Evolutionary conservation across 2,113 vertebrate species (phyloP).

Genomic region (Daubentonia madagascariensis): DNA sequence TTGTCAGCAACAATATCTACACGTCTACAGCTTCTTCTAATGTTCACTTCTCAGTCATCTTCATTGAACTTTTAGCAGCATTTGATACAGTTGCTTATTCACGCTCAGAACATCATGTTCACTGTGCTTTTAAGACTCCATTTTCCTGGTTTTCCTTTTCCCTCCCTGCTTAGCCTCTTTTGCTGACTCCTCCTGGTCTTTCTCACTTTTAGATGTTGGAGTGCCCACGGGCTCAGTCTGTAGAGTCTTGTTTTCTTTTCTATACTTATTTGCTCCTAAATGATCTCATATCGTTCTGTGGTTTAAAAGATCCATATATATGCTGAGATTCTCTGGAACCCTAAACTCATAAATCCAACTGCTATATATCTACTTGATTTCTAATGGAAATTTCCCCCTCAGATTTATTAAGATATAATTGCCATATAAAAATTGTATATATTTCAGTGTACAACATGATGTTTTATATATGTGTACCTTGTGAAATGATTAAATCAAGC

Average conservation of each 20-base stretch:
- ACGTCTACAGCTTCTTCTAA: background rate
- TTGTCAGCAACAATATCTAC: background rate
- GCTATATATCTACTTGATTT: background rate
- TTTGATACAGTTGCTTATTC: background rate
- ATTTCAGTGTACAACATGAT: background rate
- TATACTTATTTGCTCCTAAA: background rate
- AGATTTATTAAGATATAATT: background rate
- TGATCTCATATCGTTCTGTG: background rate
- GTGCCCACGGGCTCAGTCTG: background rate
- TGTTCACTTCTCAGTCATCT: background rate
- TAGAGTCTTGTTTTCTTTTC: background rate
- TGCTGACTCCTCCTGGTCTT: background rate
- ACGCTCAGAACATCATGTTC: background rate
- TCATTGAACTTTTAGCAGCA: rapidly evolving
- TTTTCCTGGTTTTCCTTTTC: background rate
- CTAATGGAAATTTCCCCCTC: background rate
- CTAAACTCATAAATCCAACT: background rate
- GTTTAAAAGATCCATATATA: background rate
- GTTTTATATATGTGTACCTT: background rate
- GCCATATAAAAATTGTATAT: background rate
- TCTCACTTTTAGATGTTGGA: background rate
- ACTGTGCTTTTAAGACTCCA: too few relatives aligned
- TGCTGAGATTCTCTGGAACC: background rate
- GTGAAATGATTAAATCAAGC: background rate
- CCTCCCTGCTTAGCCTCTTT: background rate